These are phyloP conservation scores for Tachuris rubrigastra DNA, from an alignment of 2,113 vertebrate genomes.

Conservation along the genomic window DNA sequence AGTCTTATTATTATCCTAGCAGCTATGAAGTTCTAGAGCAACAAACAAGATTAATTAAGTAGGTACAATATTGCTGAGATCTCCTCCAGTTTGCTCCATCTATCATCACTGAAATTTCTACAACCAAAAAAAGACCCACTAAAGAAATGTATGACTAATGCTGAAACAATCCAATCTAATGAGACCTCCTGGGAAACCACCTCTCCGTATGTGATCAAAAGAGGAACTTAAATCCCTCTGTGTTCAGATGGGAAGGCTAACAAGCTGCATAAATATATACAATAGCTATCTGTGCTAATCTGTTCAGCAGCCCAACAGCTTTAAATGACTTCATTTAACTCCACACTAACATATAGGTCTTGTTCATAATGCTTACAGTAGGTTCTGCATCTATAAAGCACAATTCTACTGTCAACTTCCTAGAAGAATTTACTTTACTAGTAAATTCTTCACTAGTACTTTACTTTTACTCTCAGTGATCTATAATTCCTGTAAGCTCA, in stretches of 20 bases:
- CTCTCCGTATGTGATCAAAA: background rate
- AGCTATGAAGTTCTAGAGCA: conserved; percentile 19
- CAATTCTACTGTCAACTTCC: background rate
- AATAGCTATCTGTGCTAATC: background rate
- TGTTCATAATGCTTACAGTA: background rate
- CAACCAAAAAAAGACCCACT: conserved; percentile 25
- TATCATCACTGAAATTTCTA: background rate
- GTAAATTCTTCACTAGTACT: background rate
- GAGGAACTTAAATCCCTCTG: background rate
- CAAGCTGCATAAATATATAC: background rate
- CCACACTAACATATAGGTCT: background rate
- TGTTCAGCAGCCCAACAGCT: background rate
- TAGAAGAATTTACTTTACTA: background rate
- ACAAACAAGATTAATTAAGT: conserved; percentile 47
- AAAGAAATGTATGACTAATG: conserved; percentile 26
- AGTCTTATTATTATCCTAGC: background rate
- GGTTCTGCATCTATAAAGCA: background rate
- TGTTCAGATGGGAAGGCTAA: background rate
- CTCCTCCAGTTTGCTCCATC: background rate
- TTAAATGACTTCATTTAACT: background rate
- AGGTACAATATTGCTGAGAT: background rate
- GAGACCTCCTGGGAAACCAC: conserved; percentile 43
- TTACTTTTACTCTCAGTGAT: background rate
- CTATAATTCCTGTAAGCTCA: background rate
- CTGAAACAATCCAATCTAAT: conserved; percentile 45